A percentile compares a stretch with the other conserved stretches of the same genome.
These are phyloP conservation scores for Pleuronectes platessa DNA, from an alignment of 2,113 vertebrate species.

Conservation along the genomic window DNA sequence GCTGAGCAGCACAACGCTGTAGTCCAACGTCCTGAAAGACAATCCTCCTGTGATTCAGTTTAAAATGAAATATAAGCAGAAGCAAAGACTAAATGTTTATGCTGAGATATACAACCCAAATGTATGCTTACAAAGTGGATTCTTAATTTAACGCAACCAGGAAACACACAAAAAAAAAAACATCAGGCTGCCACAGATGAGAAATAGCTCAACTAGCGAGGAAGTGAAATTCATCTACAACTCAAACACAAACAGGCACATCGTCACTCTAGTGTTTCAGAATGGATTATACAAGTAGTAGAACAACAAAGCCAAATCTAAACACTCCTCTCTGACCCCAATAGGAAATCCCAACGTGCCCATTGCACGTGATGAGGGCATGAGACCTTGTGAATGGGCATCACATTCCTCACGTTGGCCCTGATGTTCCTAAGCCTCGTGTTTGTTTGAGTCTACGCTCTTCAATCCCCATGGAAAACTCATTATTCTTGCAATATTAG, in stretches of 20 bases:
- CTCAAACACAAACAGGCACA: constrained; percentile 4
- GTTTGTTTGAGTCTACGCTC: constrained; percentile 36
- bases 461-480: constrained; percentile 28
- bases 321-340: constrained; percentile 32
- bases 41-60: constrained; percentile 41
- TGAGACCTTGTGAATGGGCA: constrained; percentile 8
- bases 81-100: constrained; percentile 32
- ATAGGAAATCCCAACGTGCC: constrained; percentile 45
- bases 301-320: constrained; percentile 22
- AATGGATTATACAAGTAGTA: constrained; percentile 35
- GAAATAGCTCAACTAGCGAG: neutral
- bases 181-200: neutral
- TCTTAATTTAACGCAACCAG: constrained; percentile 9
- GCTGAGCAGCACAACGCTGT: constrained; percentile 18
- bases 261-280: constrained; percentile 9
- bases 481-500: constrained; percentile 17
- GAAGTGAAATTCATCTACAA: neutral
- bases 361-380: constrained; percentile 40
- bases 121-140: constrained; percentile 9
- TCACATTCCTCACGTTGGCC: constrained; percentile 25
- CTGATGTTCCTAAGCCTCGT: constrained; percentile 22
- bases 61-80: neutral
- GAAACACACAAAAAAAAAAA: constrained; percentile 5
- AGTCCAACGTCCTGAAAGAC: constrained; percentile 50
- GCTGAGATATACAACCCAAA: constrained; percentile 8